A percentile compares a stretch with the other conserved stretches of the same genome.
phyloP scores from a whole-genome alignment of 1,140 invertebrate genomes.

The Cecropterus lyciades region DNA sequence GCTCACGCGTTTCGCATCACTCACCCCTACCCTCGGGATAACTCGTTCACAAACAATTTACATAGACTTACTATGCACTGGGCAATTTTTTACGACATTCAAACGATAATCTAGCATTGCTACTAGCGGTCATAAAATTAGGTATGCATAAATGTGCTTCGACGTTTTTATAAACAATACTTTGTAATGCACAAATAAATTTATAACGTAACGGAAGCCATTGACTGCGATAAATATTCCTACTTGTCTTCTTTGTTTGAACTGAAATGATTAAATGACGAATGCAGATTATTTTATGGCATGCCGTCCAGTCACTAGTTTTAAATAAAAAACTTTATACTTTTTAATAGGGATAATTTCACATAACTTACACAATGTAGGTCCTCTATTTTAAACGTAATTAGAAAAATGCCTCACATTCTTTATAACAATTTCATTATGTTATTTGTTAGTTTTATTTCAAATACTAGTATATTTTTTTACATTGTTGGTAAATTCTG shows the following conservation, averaged over 20 bases:
- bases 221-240: conserved; percentile 18
- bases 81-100: conserved; percentile 52
- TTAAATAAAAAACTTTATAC: too few species aligned
- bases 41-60: conserved; percentile 76
- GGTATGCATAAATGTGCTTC: conserved; percentile 31
- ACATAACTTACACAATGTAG: too few species aligned
- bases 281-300: background rate
- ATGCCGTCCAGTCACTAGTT: background rate
- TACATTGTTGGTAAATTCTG: too few species aligned
- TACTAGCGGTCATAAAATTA: conserved; percentile 39
- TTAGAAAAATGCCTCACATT: too few species aligned
- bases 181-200: conserved; percentile 20
- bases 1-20: conserved; percentile 80
- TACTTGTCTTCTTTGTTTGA: background rate
- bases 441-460: too few species aligned
- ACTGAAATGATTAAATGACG: background rate
- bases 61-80: conserved; percentile 66
- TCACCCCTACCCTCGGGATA: conserved; percentile 71
- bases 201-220: conserved; percentile 29
- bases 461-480: too few species aligned
- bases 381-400: too few species aligned
- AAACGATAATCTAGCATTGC: conserved; percentile 55
- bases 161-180: conserved; percentile 29
- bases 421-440: too few species aligned
- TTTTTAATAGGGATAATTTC: too few species aligned